These are phyloP conservation scores for Erpetoichthys calabaricus DNA, from an alignment of 2,797 vertebrate species.

Conservation along the genomic window DNA sequence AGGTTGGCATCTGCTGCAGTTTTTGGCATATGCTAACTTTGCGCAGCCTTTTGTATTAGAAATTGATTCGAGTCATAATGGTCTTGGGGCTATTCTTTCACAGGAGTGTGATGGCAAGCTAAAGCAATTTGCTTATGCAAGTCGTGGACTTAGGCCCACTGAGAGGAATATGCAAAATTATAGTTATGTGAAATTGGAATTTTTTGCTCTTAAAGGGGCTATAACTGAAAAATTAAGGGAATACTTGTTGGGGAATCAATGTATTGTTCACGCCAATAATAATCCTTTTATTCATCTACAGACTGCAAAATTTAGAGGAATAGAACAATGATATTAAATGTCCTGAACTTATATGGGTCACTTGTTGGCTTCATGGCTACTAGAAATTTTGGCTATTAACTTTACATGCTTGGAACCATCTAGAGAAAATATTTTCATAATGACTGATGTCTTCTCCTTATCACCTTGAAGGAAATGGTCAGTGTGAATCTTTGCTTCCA, in stretches of 20 bases:
- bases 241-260: neutral
- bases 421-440: too few species aligned
- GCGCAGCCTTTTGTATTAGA: neutral
- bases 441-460: too few species aligned
- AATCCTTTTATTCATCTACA: neutral
- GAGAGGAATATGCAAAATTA: neutral
- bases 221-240: neutral
- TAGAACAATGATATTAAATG: neutral
- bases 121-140: neutral
- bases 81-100: conserved; percentile 1
- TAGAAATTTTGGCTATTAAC: too few species aligned
- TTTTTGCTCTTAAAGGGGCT: neutral
- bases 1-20: too few species aligned
- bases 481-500: too few species aligned
- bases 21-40: conserved; percentile 2
- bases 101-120: neutral
- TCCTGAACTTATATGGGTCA: neutral
- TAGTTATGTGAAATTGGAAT: neutral
- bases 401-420: too few species aligned
- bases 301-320: neutral
- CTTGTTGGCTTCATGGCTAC: too few species aligned
- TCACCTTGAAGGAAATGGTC: too few species aligned
- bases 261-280: neutral
- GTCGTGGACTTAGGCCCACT: neutral
- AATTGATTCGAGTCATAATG: conserved; percentile 2